Conservation (phyloP, 2,888 invertebrate species). For the Ferrisia virgata region DNA sequence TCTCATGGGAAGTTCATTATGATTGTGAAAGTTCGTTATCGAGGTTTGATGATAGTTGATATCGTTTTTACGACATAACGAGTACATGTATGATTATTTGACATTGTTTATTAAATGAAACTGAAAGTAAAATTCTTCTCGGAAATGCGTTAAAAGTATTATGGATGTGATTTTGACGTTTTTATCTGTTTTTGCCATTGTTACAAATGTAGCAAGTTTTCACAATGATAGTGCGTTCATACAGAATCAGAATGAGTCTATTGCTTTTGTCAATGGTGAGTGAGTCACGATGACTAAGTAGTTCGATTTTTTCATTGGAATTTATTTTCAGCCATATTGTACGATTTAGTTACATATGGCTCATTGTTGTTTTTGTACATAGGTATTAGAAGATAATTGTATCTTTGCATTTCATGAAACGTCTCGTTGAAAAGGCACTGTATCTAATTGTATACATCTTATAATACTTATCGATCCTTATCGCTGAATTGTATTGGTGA, state of each 20-base stretch:
- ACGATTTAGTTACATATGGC: too few species aligned
- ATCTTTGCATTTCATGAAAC: too few species aligned
- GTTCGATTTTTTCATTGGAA: neutral
- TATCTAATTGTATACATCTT: too few species aligned
- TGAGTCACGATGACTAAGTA: neutral
- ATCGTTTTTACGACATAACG: neutral
- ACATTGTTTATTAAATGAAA: neutral
- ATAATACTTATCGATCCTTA: too few species aligned
- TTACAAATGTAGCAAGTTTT: neutral
- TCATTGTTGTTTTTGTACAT: too few species aligned
- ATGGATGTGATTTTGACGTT: neutral
- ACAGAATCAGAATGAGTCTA: neutral
- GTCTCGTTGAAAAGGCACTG: too few species aligned
- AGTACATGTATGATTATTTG: neutral
- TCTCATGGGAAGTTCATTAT: neutral
- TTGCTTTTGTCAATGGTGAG: neutral
- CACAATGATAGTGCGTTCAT: neutral
- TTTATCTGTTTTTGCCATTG: neutral
- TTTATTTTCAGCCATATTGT: too few species aligned
- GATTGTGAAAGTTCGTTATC: neutral
- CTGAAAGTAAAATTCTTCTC: neutral
- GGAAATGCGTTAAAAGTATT: neutral
- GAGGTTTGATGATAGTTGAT: neutral
- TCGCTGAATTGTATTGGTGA: too few species aligned
- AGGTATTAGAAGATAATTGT: too few species aligned